Evolutionary conservation across 2,888 invertebrate species (phyloP), one percentile per base, ranked within the genome.

Genomic region (Callyntrura sp.): DNA sequence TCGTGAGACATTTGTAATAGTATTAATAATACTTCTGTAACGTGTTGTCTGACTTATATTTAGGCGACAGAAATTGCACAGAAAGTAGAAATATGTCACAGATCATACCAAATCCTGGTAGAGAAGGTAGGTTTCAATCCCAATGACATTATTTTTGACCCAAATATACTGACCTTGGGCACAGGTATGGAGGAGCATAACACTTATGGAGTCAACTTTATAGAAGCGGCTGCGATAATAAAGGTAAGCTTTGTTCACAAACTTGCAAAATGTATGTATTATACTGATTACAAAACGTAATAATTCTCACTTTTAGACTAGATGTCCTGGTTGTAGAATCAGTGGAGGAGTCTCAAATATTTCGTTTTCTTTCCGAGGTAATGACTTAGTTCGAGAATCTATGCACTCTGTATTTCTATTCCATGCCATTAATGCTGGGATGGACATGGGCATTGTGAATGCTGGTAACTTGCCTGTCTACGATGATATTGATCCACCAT

Each of bases 381-480:
- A 95, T 94, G 96, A 96, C 62, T 91, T 93, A 8, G 94, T 96
- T 11, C 94, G 95, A 76, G 95, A 95, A 93, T 95, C 96, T 48
- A 95, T 96, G 95, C 96, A 96, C 93, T 95, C 95, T 87, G 96
- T 96, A 0, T 96, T 96, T 93, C 94, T 96, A 1, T 96, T 95
- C 93, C 96, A 96, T 94, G 96, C 96, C 14, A 96, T 96, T 90
- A 95, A 95, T 94, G 94, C 95, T 90, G 96, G 96, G 17, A 94
- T 96, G 95, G 95, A 96, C 93, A 96, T 96, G 96, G 96, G 95
- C 25, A 96, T 96, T 88, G 96, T 96, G 9, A 96, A 96, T 94
- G 96, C 96, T 51, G 96, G 96, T 9, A 94, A 94, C 79, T 94
- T 96, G 57, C 96, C 96, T 0, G 94, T 96, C 17, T 96, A 96